phyloP scores from a whole-genome alignment of 2,888 invertebrate genomes.

The Diarsia brunnea region DNA sequence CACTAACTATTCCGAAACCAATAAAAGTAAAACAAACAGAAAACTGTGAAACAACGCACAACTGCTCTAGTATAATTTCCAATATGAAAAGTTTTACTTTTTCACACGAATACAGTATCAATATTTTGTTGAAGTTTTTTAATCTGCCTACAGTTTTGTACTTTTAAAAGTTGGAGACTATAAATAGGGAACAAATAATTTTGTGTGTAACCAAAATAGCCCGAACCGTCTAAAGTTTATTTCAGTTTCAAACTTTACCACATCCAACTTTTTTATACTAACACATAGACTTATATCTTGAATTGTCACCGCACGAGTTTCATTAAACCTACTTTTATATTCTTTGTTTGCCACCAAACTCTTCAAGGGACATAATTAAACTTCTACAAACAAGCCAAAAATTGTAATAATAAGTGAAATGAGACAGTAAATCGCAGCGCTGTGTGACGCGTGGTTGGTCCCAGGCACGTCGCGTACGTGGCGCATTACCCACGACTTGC shows the following conservation, averaged over 20 bases:
- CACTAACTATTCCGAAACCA: conserved; percentile 26
- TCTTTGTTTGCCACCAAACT: conserved; percentile 10
- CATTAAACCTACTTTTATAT: conserved; percentile 22
- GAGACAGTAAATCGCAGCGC: conserved; percentile 51
- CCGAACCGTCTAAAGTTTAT: not conserved
- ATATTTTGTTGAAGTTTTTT: conserved; percentile 42
- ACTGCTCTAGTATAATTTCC: conserved; percentile 26
- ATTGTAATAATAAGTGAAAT: conserved; percentile 50
- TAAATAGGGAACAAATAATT: not conserved
- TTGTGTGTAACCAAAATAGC: not conserved
- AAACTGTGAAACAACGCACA: conserved; percentile 30
- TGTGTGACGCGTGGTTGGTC: conserved; percentile 26
- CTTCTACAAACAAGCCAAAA: conserved; percentile 42
- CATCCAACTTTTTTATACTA: not conserved
- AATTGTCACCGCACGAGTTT: not conserved
- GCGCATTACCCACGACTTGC: conserved; percentile 51
- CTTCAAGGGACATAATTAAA: conserved; percentile 33
- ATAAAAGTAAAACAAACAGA: conserved; percentile 39
- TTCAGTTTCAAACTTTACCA: not conserved
- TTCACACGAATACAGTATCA: conserved; percentile 15
- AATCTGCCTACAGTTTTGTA: conserved; percentile 12
- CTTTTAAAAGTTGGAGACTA: conserved; percentile 13
- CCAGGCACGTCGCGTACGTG: conserved; percentile 56
- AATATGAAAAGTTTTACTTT: conserved; percentile 28
- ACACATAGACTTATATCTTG: not conserved